Evolutionary conservation across 2,888 invertebrate genomes (phyloP).

Genomic region (Drosophila neutralis): DNA sequence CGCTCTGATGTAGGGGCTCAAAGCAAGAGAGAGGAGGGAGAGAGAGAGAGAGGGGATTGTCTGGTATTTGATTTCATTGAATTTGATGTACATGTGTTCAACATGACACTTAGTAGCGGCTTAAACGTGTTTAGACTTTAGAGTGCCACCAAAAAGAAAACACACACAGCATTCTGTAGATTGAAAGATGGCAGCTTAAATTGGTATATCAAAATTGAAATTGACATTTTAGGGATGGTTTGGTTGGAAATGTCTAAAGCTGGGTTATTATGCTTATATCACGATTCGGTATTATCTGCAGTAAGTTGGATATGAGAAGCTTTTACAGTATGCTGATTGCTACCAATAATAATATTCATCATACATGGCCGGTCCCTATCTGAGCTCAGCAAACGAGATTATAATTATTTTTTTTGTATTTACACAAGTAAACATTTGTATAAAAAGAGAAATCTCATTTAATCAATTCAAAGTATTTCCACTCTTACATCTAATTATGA

Average conservation of each 20-base stretch:
- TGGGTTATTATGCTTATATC: not conserved
- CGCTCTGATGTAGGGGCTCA: not conserved
- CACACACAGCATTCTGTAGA: slow-evolving; percentile 3
- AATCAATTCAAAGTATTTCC: not conserved
- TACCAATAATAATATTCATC: not conserved
- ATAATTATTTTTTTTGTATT: not conserved
- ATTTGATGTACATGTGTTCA: slow-evolving; percentile 75
- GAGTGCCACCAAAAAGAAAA: slow-evolving; percentile 34
- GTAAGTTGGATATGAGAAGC: not conserved
- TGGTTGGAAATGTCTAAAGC: not conserved
- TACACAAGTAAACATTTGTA: not conserved
- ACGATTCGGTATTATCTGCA: not conserved
- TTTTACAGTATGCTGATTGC: not conserved
- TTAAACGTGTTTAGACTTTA: slow-evolving; percentile 66
- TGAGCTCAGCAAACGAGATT: not conserved
- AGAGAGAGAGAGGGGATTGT: slow-evolving; percentile 31
- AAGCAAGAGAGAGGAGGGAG: not conserved
- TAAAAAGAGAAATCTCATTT: not conserved
- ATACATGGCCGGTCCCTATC: not conserved
- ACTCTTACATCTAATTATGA: not conserved
- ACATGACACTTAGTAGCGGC: slow-evolving; percentile 75
- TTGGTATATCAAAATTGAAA: slow-evolving; percentile 46
- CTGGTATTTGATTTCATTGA: slow-evolving; percentile 68
- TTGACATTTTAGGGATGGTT: slow-evolving; percentile 39
- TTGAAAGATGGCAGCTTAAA: slow-evolving; percentile 28